A percentile compares a stretch with the other conserved stretches of the same genome.
Evolutionary conservation across 2,113 vertebrate genomes (phyloP).

Genomic region (Cheilinus undulatus): DNA sequence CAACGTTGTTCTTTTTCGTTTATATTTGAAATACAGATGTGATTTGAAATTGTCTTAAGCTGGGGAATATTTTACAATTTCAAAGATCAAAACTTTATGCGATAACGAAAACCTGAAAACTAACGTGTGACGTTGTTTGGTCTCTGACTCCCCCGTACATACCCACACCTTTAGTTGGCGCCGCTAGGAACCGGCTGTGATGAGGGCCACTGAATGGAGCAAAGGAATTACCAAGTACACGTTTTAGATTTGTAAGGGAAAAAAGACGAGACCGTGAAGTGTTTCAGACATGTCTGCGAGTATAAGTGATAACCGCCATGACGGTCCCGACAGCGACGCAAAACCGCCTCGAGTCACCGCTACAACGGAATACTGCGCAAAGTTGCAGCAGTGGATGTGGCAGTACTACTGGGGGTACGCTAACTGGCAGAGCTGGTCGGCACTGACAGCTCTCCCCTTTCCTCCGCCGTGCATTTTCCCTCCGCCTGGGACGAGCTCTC

Average conservation of each 20-base stretch:
- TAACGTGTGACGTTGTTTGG: not conserved
- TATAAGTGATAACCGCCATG: not conserved
- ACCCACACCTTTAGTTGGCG: constrained; percentile 1
- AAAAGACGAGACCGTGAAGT: not conserved
- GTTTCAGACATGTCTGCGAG: constrained; percentile 43
- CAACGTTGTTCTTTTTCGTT: not conserved
- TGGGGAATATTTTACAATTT: accelerated
- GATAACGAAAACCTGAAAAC: not conserved
- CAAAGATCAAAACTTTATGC: not conserved
- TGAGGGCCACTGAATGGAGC: constrained; percentile 16
- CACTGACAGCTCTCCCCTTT: constrained; percentile 73
- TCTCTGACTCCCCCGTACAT: constrained; percentile 32
- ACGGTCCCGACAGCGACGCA: not conserved
- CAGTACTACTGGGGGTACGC: constrained; percentile 90
- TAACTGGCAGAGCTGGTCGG: constrained; percentile 87
- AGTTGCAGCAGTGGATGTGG: constrained; percentile 94
- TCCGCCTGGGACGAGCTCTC: constrained; percentile 16
- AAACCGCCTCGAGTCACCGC: constrained; percentile 13
- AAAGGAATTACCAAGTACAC: not conserved
- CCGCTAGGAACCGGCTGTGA: not conserved
- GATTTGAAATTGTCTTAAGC: accelerated
- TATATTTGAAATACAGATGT: not conserved
- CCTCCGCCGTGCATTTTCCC: constrained; percentile 46
- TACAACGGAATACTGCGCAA: constrained; percentile 87
- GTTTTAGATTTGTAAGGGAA: not conserved